phyloP scores from a whole-genome alignment of 1,140 invertebrate genomes.

The Nephila pilipes region DNA sequence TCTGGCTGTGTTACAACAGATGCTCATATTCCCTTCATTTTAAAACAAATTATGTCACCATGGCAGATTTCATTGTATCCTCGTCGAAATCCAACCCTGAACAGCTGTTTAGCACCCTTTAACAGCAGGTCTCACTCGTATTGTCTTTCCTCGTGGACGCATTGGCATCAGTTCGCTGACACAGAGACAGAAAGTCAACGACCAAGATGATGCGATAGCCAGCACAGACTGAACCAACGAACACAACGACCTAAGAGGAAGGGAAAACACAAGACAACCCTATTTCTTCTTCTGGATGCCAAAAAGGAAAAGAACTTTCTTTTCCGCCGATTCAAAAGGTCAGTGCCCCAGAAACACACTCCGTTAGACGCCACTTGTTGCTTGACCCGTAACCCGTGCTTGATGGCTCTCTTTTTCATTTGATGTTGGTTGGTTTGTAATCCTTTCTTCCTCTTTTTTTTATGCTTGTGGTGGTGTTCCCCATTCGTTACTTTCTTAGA shows the following conservation, averaged over 20 bases:
- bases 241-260: conserved; percentile 52
- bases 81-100: not conserved
- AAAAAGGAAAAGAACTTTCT: conserved; percentile 1
- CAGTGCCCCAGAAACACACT: conserved; percentile 57
- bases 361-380: conserved; percentile 59
- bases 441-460: conserved; percentile 36
- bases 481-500: too few relatives aligned
- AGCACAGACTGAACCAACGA: not conserved
- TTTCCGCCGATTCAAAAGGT: conserved; percentile 19
- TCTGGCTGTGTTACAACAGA: too few relatives aligned
- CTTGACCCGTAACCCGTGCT: conserved; percentile 33
- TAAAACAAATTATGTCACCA: too few relatives aligned
- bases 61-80: not conserved
- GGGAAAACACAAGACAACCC: conserved; percentile 34
- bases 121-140: not conserved
- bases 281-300: not conserved
- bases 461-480: not conserved
- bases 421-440: not conserved
- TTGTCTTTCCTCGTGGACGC: not conserved
- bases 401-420: conserved; percentile 30
- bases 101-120: not conserved
- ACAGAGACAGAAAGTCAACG: conserved; percentile 18
- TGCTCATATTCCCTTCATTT: too few relatives aligned
- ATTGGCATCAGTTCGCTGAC: not conserved
- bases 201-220: conserved; percentile 6